These are phyloP conservation scores for Crax fasciolata DNA, from an alignment of 2,797 vertebrate genomes.

Conservation along the genomic window DNA sequence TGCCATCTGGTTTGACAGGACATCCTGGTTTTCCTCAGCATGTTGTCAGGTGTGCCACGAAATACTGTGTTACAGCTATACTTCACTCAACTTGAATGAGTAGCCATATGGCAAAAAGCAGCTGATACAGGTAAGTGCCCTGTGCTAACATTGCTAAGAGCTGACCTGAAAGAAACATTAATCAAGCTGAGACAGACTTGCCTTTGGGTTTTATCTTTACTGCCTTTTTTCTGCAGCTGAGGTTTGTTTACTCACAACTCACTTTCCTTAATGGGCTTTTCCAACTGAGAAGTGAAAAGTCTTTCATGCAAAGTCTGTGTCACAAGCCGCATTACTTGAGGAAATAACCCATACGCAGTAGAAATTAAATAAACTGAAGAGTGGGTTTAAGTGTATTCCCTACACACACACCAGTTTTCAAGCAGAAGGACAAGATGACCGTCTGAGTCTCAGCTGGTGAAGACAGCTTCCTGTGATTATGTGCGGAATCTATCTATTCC, in stretches of 20 bases:
- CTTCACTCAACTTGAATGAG: neutral
- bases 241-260: constrained; percentile 28
- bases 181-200: neutral
- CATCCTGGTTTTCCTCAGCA: neutral
- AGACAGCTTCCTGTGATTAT: neutral
- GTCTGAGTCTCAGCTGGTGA: neutral
- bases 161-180: neutral
- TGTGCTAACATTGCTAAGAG: neutral
- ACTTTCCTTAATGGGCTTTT: constrained; percentile 23
- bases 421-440: neutral
- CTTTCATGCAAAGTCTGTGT: neutral
- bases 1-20: neutral
- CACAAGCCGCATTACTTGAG: neutral
- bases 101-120: neutral
- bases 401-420: neutral
- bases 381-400: neutral
- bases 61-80: neutral
- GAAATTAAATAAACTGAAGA: neutral
- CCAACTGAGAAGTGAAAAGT: constrained; percentile 42
- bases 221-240: neutral
- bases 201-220: neutral
- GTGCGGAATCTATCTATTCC: neutral
- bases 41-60: neutral
- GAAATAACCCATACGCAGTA: neutral
- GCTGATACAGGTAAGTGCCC: neutral